These are phyloP conservation scores for Cyclina sinensis DNA, from an alignment of 1,140 invertebrate species.

Conservation along the genomic window DNA sequence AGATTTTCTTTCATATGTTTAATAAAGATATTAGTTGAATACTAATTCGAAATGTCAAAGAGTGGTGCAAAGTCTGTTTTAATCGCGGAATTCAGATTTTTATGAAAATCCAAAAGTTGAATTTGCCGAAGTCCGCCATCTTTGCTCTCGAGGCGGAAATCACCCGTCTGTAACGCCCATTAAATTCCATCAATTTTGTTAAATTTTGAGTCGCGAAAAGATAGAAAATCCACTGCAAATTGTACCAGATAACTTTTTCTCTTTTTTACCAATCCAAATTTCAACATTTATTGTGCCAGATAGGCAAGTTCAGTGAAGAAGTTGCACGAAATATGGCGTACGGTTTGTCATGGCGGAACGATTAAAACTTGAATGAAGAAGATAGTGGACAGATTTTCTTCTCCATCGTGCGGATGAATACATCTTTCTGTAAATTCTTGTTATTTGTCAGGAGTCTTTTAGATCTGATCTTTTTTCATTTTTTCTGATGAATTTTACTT, in stretches of 20 bases:
- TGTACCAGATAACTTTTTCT: not conserved
- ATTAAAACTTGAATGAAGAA: slow-evolving; percentile 23
- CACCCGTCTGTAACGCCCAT: slow-evolving; percentile 40
- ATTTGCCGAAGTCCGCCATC: slow-evolving; percentile 49
- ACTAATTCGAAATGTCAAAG: too few species aligned
- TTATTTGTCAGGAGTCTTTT: not conserved
- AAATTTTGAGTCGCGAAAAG: not conserved
- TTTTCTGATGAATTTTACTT: too few species aligned
- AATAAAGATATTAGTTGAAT: too few species aligned
- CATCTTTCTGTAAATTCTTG: not conserved
- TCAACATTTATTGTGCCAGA: not conserved
- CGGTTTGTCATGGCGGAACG: slow-evolving; percentile 50
- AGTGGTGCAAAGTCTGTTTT: too few species aligned
- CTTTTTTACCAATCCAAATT: slow-evolving; percentile 30
- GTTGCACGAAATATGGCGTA: slow-evolving; percentile 52
- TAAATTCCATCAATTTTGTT: slow-evolving; percentile 6
- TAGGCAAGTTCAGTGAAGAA: slow-evolving; percentile 22
- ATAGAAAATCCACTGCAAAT: slow-evolving; percentile 27
- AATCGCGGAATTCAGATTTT: not conserved
- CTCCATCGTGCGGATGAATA: slow-evolving; percentile 45
- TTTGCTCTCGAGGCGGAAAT: slow-evolving; percentile 55
- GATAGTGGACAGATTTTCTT: not conserved
- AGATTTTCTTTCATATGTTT: too few species aligned
- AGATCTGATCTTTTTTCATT: too few species aligned
- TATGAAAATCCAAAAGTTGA: not conserved